Conservation (phyloP, 2,888 invertebrate genomes). For the Bombylius major region DNA sequence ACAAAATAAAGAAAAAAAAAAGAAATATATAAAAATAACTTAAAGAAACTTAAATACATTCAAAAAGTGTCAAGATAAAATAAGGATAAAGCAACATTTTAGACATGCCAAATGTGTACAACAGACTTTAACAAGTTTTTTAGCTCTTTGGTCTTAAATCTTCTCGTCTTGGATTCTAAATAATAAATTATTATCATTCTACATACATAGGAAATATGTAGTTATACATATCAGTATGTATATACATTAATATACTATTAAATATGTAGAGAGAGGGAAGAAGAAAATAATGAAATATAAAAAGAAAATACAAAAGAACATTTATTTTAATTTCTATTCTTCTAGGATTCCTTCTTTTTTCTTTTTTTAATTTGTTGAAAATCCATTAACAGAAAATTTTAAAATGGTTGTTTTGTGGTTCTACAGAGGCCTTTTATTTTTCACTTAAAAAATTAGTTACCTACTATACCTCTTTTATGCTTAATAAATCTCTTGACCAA, state of each 20-base stretch:
- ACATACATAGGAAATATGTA: neutral
- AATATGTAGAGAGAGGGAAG: no score
- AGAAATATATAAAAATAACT: neutral
- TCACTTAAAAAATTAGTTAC: constrained; percentile 3
- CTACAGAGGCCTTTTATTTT: neutral
- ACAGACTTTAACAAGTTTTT: constrained; percentile 6
- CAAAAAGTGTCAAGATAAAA: constrained; percentile 1
- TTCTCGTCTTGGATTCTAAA: constrained; percentile 1
- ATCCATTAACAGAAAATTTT: neutral
- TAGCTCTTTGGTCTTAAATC: neutral
- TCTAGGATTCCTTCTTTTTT: no score
- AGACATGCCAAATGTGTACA: neutral
- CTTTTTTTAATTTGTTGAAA: no score
- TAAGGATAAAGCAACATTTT: constrained; percentile 4
- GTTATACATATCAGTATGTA: neutral
- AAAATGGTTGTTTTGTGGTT: constrained; percentile 3
- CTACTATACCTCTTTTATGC: constrained; percentile 4
- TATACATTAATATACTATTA: neutral
- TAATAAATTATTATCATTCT: constrained; percentile 4
- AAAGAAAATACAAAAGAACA: no score
- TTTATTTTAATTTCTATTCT: no score
- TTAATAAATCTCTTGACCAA: constrained; percentile 8
- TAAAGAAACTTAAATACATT: neutral
- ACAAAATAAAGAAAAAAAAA: neutral
- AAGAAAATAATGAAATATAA: no score